Evolutionary conservation across 2,888 invertebrate genomes (phyloP), one percentile per base, ranked within the genome.

Genomic region (Drosophila neotestacea): DNA sequence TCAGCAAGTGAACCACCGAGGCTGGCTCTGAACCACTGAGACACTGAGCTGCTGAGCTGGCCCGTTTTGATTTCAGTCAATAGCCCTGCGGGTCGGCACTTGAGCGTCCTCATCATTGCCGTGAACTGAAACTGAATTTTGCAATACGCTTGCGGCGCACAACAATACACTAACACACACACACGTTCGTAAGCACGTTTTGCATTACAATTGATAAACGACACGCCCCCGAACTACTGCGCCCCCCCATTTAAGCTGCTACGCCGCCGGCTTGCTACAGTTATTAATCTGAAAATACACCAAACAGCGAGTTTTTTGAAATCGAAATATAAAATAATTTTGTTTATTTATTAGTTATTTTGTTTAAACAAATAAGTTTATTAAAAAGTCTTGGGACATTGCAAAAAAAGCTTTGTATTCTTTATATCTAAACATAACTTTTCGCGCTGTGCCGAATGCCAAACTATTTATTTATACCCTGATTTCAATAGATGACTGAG

Each of bases 31-130:
- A 61, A 32, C 32, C 32, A 39, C 48, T 36, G 77, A 42, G 7
- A 32, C 52, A 46, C 39, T 47, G 54, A 60, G 42, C 60, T 48
- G 54, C 55, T 66, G 55, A 77, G 67, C 58, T 73, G 38, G 61
- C 47, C 70, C 73, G 84, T 88, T 88, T 87, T 85, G 89, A 89
- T 87, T 89, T 85, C 81, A 64, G 87, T 87, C 85, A 89, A 89
- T 87, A 87, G 87, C 76, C 87, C 84, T 87, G 73, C 82, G 83
- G 87, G 76, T 73, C 60, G 84, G 66, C 89, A 82, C 88, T 86
- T 89, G 85, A 86, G 75, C 70, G 76, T 67, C 85, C 60, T 77
- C 77, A 70, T 71, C 69, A 61, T 65, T 50, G 84, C 60, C 81
- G 65, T 81, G 74, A 54, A 74, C 52, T 69, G 83, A 85, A 85